Percentiles rank a stretch among this genome's conserved stretches.
Evolutionary conservation across 2,797 vertebrate genomes (phyloP).

Genomic region (Harpagifer antarcticus): DNA sequence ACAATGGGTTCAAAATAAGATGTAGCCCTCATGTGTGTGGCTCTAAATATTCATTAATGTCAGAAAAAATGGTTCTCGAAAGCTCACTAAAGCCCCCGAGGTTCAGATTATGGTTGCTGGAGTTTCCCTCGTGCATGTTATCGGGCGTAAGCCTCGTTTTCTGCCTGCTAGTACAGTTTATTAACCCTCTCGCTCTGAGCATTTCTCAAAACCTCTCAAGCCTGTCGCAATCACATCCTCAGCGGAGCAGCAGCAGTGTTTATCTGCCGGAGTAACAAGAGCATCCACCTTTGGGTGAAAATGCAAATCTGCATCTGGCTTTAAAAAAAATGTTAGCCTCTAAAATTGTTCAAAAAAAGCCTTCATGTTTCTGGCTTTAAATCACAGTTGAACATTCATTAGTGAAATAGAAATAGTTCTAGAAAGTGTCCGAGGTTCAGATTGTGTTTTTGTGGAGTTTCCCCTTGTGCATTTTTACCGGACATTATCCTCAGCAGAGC

Average conservation of each 20-base stretch:
- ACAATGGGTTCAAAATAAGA: background rate
- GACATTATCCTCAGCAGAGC: background rate
- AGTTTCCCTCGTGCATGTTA: background rate
- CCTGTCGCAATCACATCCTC: background rate
- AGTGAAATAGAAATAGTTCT: background rate
- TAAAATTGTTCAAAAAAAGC: background rate
- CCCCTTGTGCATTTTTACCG: background rate
- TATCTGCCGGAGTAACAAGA: slow-evolving; percentile 7
- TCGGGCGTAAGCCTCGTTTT: background rate
- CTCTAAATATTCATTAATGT: background rate
- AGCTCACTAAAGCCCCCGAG: background rate
- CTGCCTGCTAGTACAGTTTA: background rate
- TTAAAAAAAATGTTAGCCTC: background rate
- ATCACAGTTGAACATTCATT: background rate
- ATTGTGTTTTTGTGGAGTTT: slow-evolving; percentile 4
- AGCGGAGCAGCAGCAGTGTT: background rate
- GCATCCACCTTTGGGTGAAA: background rate
- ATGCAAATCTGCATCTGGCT: background rate
- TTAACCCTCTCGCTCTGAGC: background rate
- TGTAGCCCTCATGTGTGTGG: background rate
- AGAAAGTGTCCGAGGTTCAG: slow-evolving; percentile 9
- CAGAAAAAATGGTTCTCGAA: background rate
- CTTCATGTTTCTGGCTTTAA: background rate
- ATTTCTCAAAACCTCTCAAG: background rate
- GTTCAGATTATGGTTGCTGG: slow-evolving; percentile 12